Evolutionary conservation across 92 coral and sea anemone species (phyloP), one percentile per base, ranked within the genome.

Genomic region (Zoanthus sociatus): DNA sequence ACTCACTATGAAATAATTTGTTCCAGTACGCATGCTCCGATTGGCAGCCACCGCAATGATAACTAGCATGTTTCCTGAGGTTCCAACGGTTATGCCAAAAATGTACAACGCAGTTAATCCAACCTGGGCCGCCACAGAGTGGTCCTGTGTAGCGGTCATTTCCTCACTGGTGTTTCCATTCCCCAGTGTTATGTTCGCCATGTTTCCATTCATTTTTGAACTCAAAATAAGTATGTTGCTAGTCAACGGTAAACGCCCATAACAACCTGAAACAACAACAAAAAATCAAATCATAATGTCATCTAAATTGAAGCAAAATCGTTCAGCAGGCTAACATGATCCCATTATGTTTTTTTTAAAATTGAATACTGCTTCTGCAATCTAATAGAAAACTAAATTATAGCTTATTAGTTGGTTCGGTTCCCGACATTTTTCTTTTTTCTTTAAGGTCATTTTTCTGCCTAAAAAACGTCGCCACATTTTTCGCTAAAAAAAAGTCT

Each of bases 21-120:
- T 94, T 16, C 94, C 93, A 7, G 98, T 88, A 42, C 93, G 98
- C 86, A 94, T 83, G 63, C 93, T 86, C 26, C 94, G 98, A 86
- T 94, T 92, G 86, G 87, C 90, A 54, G 92, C 79, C n/a, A 94
- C 92, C 61, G 88, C 93, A 44, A 94, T 56, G 44, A 94, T 84
- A 11, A 94, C 98, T 66, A 94, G 72, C 17, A 84, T 32, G 81
- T 94, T 94, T 18, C 98, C 98, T 67, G 90, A 71, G 13, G 92
- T 92, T 7, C 98, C 98, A 37, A 78, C 75, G 12, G 74, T n/a
- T n/a, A 92, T 92, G 31, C 94, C 83, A 33, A 50, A 37, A 7
- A 94, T 75, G 71, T 94, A 90, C 9, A 89, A 92, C 14, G 89
- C 37, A 18, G 91, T 85, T 17, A 94, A 75, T 14, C 82, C 91